A percentile compares a stretch with the other conserved stretches of the same genome.
phyloP scores from a whole-genome alignment of 2,888 invertebrate genomes.

The Meiosimyza platycephala region DNA sequence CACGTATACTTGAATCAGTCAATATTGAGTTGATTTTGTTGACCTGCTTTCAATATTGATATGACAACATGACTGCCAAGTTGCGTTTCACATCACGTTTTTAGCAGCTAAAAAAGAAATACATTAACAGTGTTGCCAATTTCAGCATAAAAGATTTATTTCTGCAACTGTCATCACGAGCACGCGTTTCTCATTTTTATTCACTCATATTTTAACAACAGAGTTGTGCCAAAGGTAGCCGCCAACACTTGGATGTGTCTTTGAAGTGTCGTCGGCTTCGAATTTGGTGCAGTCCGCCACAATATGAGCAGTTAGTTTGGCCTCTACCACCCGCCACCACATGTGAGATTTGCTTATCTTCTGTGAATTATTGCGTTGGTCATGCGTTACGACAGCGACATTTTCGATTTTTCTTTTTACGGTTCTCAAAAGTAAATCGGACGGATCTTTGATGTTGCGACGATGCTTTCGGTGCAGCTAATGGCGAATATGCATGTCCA shows the following conservation, averaged over 20 bases:
- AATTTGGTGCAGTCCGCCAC: conserved; percentile 5
- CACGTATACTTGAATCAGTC: too few relatives aligned
- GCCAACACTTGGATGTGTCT: not conserved
- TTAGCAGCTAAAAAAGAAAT: not conserved
- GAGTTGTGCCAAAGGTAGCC: conserved; percentile 16
- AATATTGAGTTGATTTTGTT: too few relatives aligned
- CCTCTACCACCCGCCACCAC: not conserved
- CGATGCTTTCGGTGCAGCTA: not conserved
- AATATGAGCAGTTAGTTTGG: not conserved
- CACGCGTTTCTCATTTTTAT: conserved; percentile 21
- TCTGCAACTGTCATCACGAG: conserved; percentile 26
- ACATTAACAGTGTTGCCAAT: conserved; percentile 8
- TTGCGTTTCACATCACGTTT: too few relatives aligned
- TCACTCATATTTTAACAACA: conserved; percentile 3
- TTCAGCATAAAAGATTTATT: conserved; percentile 22
- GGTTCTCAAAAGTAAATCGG: conserved; percentile 19
- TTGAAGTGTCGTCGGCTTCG: not conserved
- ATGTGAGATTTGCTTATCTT: conserved; percentile 12
- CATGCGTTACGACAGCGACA: conserved; percentile 19
- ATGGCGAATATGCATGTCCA: conserved; percentile 10
- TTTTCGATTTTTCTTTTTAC: conserved; percentile 14
- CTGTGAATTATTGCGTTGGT: conserved; percentile 1
- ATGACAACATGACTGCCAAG: too few relatives aligned
- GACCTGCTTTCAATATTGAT: too few relatives aligned
- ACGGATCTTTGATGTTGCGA: conserved; percentile 14